A percentile compares a stretch with the other conserved stretches of the same genome.
Conservation (phyloP, 1,140 invertebrate species). For the Scaptomyza graminum region DNA sequence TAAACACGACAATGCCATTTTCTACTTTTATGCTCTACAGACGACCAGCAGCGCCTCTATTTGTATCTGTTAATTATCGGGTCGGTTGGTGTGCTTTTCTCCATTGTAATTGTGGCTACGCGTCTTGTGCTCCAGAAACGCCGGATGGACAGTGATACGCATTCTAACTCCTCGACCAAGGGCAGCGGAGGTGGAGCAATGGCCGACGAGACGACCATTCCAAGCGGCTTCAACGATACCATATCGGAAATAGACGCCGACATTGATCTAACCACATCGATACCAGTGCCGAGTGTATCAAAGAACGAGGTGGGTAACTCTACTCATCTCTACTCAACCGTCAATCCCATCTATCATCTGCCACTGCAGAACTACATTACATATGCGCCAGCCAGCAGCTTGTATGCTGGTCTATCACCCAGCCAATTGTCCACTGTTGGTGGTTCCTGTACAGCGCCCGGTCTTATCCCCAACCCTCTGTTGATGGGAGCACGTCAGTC, state of each 20-base stretch:
- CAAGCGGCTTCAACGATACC: conserved; percentile 89
- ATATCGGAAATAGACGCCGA: conserved; percentile 90
- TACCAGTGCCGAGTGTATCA: conserved; percentile 84
- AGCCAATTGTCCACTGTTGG: conserved; percentile 49
- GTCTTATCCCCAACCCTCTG: conserved; percentile 61
- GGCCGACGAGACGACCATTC: conserved; percentile 86
- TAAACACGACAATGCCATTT: conserved; percentile 15
- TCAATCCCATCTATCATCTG: conserved; percentile 8
- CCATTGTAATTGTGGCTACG: conserved; percentile 88
- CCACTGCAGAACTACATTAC: conserved; percentile 72
- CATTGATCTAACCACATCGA: conserved; percentile 87
- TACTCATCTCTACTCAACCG: background rate
- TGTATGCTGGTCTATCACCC: conserved; percentile 66
- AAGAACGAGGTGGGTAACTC: conserved; percentile 75
- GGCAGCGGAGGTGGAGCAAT: conserved; percentile 28
- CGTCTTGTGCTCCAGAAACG: conserved; percentile 87
- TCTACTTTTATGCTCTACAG: conserved; percentile 84
- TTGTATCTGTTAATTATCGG: conserved; percentile 90
- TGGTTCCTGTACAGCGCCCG: conserved; percentile 16
- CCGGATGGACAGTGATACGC: conserved; percentile 84
- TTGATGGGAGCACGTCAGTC: conserved; percentile 66
- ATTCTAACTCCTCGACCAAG: conserved; percentile 53
- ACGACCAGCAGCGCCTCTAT: conserved; percentile 91
- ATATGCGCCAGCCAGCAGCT: conserved; percentile 64
- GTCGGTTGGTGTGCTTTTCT: conserved; percentile 87